phyloP scores from a whole-genome alignment of 2,888 invertebrate species.

The Pristionchus entomophagus region DNA sequence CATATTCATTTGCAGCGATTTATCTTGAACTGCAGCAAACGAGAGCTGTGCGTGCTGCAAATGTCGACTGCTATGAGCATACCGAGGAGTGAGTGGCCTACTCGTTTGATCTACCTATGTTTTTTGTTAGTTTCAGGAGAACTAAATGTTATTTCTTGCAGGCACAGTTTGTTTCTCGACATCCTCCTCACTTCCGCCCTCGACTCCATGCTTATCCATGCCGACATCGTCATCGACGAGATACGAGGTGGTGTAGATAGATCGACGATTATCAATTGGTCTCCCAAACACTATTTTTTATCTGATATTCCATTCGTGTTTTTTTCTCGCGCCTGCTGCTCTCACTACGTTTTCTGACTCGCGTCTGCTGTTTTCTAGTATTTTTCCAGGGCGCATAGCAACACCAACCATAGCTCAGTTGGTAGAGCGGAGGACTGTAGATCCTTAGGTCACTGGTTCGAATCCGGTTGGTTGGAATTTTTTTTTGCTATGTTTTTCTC shows the following conservation, averaged over 20 bases:
- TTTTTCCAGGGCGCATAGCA: background rate
- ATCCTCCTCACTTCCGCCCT: background rate
- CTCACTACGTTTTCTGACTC: background rate
- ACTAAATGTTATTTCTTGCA: background rate
- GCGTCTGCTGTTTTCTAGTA: background rate
- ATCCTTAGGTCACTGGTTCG: slow-evolving; percentile 50
- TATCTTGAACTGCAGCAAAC: background rate
- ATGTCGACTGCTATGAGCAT: slow-evolving; percentile 12
- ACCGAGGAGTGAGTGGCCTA: background rate
- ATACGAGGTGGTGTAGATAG: slow-evolving; percentile 6
- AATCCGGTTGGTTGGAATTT: slow-evolving; percentile 48
- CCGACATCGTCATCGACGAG: slow-evolving; percentile 9
- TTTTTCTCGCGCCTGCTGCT: too few relatives aligned
- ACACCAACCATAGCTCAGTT: slow-evolving; percentile 53
- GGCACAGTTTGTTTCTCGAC: slow-evolving; percentile 6
- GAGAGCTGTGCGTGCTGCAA: slow-evolving; percentile 10
- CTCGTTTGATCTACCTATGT: too few relatives aligned
- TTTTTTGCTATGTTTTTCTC: slow-evolving; percentile 12
- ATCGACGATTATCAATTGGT: background rate
- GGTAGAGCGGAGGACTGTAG: slow-evolving; percentile 55
- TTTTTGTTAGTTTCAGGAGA: too few relatives aligned
- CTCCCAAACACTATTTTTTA: background rate
- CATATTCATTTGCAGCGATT: slow-evolving; percentile 14
- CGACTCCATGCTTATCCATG: slow-evolving; percentile 25
- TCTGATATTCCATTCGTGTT: background rate